Base-by-base conservation (phyloP, 2,113 vertebrate species). In the Urocolius indicus region DNA sequence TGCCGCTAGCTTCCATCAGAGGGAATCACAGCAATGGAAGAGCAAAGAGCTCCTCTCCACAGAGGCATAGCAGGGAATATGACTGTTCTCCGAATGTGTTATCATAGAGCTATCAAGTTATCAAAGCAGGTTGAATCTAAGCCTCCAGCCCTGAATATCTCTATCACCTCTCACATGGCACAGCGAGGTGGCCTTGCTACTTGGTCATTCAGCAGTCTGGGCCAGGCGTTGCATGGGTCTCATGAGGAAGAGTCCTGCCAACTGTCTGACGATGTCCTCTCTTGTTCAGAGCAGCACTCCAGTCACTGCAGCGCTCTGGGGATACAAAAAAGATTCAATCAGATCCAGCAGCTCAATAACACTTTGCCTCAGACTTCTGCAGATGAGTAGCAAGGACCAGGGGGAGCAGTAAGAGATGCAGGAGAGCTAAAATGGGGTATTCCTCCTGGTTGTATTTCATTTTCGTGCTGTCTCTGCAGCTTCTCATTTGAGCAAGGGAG, bases 391-490 rank as follows among this genome's bases (percentile, higher is more conserved):
- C 75, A 41, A 59, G 67, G 90, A 90, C 94, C 82, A 0, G 71
- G 85, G 92, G 93, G 93, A 95, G 84, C 87, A 76, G 78, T 95
- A 93, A 94, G 90, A 88, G 68, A 77, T 74, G 48, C 82, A 94
- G 78, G 78, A 91, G 67, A 91, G 85, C 38, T 90, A 78, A 95
- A 95, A 86, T 18, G 43, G 87, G 69, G 67, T 88, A 69, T 91
- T 96, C 87, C 75, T 93, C 32, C 32, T 51, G 29, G 72, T 93
- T 93, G 74, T 95, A 87, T 94, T 95, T 95, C 75, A 95, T 95
- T 91, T 97, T 93, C 93, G 52, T 91, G 84, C 90, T 95, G 87
- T 80, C 75, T 95, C 75, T 94, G 93, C 94, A 95, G 82, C 55
- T 95, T 93, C 82, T 80, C 19, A 30, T 76, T 94, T 13, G 5